Evolutionary conservation across 1,140 invertebrate genomes (phyloP).

Genomic region (Acromyrmex heyeri): DNA sequence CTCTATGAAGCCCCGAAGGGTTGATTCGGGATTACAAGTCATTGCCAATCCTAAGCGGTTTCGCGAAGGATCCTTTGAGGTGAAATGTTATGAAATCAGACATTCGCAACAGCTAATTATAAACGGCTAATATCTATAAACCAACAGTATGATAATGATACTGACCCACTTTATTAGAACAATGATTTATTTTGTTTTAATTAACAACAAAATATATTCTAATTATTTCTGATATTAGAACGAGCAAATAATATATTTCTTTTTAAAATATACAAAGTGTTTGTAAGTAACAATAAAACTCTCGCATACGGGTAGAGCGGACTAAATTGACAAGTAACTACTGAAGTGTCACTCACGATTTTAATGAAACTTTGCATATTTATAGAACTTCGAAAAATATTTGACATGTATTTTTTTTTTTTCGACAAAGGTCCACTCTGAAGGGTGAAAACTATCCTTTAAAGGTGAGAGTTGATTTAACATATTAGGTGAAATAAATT

Average conservation of each 20-base stretch:
- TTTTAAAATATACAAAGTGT: background rate
- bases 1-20: constrained; percentile 23
- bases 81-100: constrained; percentile 1
- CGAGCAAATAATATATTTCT: background rate
- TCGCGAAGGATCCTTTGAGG: background rate
- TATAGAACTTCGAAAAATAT: too few relatives aligned
- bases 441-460: too few relatives aligned
- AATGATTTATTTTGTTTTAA: background rate
- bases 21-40: constrained; percentile 33
- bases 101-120: constrained; percentile 13
- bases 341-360: too few relatives aligned
- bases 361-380: too few relatives aligned
- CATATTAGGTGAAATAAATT: too few relatives aligned
- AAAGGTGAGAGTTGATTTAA: too few relatives aligned
- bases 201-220: background rate
- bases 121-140: background rate
- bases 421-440: too few relatives aligned
- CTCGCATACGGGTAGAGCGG: too few relatives aligned
- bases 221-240: background rate
- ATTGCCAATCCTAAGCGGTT: background rate
- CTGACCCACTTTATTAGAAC: background rate
- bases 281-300: too few relatives aligned
- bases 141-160: background rate
- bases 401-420: too few relatives aligned
- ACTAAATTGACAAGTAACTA: too few relatives aligned